Evolutionary conservation across 2,113 vertebrate species (phyloP).

Genomic region (Bujurquina vittata): DNA sequence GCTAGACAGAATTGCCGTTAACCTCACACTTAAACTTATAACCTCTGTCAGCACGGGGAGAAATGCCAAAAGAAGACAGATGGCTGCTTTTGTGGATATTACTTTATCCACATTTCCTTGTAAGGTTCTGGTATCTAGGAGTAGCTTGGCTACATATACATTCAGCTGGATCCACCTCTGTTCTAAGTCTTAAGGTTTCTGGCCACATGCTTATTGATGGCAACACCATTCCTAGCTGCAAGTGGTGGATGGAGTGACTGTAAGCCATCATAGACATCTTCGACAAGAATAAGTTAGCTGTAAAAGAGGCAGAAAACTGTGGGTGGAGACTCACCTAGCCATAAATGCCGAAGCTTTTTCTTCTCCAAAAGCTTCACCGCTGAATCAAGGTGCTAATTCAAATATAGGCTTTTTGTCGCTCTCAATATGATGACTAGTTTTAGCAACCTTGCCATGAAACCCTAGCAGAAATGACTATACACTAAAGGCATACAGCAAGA

Average conservation of each 20-base stretch:
- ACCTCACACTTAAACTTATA: conserved; percentile 44
- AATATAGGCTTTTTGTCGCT: not conserved
- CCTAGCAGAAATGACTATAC: not conserved
- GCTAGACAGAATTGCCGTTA: conserved; percentile 36
- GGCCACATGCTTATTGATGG: conserved; percentile 65
- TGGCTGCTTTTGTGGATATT: conserved; percentile 62
- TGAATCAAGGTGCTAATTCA: conserved; percentile 24
- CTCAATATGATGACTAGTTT: conserved; percentile 25
- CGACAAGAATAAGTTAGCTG: conserved; percentile 39
- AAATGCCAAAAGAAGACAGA: conserved; percentile 61
- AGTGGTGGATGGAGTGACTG: conserved; percentile 52
- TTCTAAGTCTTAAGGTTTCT: conserved; percentile 54
- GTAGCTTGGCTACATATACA: conserved; percentile 55
- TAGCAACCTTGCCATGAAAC: conserved; percentile 32
- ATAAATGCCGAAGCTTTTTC: conserved; percentile 30
- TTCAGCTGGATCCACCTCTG: conserved; percentile 43
- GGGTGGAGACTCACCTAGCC: conserved; percentile 3
- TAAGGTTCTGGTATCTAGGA: conserved; percentile 67
- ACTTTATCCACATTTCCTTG: conserved; percentile 72
- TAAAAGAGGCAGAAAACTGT: conserved; percentile 45
- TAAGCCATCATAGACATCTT: conserved; percentile 64
- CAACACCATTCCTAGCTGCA: conserved; percentile 60
- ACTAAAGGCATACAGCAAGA: not conserved
- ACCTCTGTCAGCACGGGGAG: conserved; percentile 56
- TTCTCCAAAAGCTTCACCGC: conserved; percentile 17